Evolutionary conservation across 2,113 vertebrate genomes (phyloP).

Genomic region (Nesogale talazaci): DNA sequence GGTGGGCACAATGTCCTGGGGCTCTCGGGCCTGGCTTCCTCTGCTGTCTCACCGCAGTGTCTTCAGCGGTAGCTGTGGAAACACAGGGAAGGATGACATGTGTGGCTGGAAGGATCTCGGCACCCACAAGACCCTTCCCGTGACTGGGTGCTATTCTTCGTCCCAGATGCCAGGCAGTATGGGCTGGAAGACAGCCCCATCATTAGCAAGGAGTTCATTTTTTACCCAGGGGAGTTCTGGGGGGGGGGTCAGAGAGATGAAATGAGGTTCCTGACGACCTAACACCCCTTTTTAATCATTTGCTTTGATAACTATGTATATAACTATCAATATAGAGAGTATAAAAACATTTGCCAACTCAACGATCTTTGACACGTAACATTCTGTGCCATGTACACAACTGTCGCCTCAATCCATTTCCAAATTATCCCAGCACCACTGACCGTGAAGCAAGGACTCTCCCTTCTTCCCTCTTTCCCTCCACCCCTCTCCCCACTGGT

Average conservation of each 20-base stretch:
- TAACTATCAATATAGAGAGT: background rate
- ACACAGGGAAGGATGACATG: background rate
- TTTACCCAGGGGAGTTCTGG: background rate
- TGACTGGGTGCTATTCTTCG: too few relatives aligned
- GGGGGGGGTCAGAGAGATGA: background rate
- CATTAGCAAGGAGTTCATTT: background rate
- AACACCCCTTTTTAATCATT: background rate
- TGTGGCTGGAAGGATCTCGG: background rate
- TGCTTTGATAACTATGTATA: background rate
- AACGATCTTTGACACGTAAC: background rate
- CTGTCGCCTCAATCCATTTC: background rate
- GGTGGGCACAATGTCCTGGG: background rate
- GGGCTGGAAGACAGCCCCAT: background rate
- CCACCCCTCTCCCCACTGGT: background rate
- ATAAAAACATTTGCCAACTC: background rate
- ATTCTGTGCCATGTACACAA: background rate
- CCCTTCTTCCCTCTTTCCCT: background rate
- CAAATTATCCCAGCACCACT: background rate
- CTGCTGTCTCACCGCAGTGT: conserved; percentile 88
- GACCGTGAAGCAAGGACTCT: background rate
- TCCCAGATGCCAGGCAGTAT: background rate
- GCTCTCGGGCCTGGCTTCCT: conserved; percentile 83
- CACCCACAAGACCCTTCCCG: background rate
- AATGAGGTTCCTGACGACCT: background rate
- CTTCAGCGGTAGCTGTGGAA: conserved; percentile 88